Evolutionary conservation across 2,888 invertebrate genomes (phyloP).

Genomic region (Chloroclysta siterata): DNA sequence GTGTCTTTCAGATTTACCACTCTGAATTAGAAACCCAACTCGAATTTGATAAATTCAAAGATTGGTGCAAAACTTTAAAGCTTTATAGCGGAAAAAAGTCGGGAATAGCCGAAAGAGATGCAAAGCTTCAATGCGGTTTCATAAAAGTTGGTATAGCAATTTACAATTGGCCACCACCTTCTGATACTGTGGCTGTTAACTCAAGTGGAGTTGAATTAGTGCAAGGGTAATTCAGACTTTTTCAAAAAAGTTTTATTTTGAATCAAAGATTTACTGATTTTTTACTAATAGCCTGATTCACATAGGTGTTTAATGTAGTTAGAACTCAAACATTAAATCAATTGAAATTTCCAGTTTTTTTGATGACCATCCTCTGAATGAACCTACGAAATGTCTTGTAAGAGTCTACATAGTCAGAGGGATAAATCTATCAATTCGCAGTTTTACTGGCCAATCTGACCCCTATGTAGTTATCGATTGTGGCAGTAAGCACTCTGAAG

Average conservation of each 20-base stretch:
- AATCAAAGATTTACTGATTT: too few species aligned
- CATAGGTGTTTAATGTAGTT: too few species aligned
- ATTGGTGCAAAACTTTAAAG: conserved; percentile 87
- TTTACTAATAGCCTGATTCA: too few species aligned
- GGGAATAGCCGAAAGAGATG: conserved; percentile 72
- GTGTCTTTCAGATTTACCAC: conserved; percentile 78
- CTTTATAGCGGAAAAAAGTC: conserved; percentile 86
- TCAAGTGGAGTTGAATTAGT: conserved; percentile 81
- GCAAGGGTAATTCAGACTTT: conserved; percentile 79
- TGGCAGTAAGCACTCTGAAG: conserved; percentile 85
- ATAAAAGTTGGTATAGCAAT: conserved; percentile 78
- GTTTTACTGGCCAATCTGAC: conserved; percentile 89
- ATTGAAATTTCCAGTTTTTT: conserved; percentile 73
- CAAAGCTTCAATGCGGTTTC: conserved; percentile 61
- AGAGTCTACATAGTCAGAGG: conserved; percentile 92
- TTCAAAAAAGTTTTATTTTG: too few species aligned
- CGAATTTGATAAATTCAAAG: conserved; percentile 87
- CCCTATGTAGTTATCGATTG: conserved; percentile 90
- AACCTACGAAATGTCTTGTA: conserved; percentile 86
- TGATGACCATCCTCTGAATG: conserved; percentile 86
- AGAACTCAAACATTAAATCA: too few species aligned
- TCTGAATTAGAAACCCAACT: conserved; percentile 88
- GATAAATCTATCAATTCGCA: conserved; percentile 87
- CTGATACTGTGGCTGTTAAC: conserved; percentile 77
- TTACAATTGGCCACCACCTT: conserved; percentile 88